Conservation (phyloP, 2,113 vertebrate species). For the Albula glossodonta region DNA sequence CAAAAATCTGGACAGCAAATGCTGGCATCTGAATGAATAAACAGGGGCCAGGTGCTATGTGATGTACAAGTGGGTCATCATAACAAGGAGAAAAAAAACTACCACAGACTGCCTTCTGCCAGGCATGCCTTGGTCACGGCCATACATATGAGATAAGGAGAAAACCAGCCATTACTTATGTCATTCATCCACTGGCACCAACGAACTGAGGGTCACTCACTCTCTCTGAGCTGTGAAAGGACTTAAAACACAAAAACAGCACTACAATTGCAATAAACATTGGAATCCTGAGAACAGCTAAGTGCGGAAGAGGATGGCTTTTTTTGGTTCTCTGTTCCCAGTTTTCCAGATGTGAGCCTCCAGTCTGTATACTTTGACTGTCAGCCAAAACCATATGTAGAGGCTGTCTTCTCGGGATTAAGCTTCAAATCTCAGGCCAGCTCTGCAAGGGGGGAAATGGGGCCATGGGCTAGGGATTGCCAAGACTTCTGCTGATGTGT, state of each 20-base stretch:
- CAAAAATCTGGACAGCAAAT: background rate
- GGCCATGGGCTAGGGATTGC: background rate
- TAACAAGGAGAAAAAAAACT: background rate
- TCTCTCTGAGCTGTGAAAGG: background rate
- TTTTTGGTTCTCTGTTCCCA: background rate
- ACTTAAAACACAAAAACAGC: background rate
- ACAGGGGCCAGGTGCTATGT: background rate
- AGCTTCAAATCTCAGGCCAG: background rate
- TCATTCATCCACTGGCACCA: background rate
- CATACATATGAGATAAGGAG: background rate
- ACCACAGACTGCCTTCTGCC: background rate
- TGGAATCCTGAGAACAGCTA: background rate
- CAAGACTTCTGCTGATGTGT: background rate
- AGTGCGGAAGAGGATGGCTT: background rate
- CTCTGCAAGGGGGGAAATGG: background rate
- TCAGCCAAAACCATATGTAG: background rate
- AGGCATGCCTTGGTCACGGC: too few species aligned
- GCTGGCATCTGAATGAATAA: background rate
- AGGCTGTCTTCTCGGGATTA: background rate
- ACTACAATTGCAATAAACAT: background rate
- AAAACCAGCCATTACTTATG: background rate
- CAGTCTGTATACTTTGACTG: background rate
- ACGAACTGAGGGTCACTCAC: background rate
- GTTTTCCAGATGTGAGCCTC: background rate
- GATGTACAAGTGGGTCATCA: background rate